A percentile compares a stretch with the other conserved stretches of the same genome.
Evolutionary conservation across 2,113 vertebrate species (phyloP).

Genomic region (Eleginops maclovinus): DNA sequence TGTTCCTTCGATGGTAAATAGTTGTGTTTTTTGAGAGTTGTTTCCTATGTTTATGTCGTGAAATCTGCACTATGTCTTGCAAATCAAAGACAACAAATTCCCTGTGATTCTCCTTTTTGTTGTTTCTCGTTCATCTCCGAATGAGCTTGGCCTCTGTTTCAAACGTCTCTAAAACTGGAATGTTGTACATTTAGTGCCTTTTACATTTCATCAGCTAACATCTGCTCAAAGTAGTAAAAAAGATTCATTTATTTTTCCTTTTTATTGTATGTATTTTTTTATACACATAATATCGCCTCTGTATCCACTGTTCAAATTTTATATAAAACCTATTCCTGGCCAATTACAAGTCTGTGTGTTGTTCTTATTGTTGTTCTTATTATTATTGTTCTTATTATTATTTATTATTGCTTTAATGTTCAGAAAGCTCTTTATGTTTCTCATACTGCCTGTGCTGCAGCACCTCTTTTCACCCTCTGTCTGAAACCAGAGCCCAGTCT

Average conservation of each 20-base stretch:
- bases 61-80: constrained; percentile 79
- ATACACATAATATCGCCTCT: constrained; percentile 79
- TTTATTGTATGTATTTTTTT: constrained; percentile 83
- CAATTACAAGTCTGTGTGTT: constrained; percentile 28
- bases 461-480: too few species aligned
- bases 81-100: constrained; percentile 69
- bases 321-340: constrained; percentile 80
- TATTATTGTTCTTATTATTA: constrained; percentile 44
- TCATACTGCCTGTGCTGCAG: too few species aligned
- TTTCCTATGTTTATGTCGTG: constrained; percentile 71
- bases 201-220: constrained; percentile 83
- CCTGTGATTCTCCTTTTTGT: constrained; percentile 61
- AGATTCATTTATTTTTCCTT: constrained; percentile 79
- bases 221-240: constrained; percentile 74
- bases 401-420: background rate
- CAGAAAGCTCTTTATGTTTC: too few species aligned
- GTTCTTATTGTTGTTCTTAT: constrained; percentile 25
- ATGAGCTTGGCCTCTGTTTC: constrained; percentile 66
- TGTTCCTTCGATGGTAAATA: constrained; percentile 67
- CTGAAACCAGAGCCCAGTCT: too few species aligned
- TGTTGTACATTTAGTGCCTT: constrained; percentile 86
- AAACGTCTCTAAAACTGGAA: constrained; percentile 83
- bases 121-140: constrained; percentile 48
- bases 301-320: constrained; percentile 83
- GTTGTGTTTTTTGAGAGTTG: constrained; percentile 69